Evolutionary conservation across 2,113 vertebrate species (phyloP), one percentile per base, ranked within the genome.

Genomic region (Machaerirhynchus nigripectus): DNA sequence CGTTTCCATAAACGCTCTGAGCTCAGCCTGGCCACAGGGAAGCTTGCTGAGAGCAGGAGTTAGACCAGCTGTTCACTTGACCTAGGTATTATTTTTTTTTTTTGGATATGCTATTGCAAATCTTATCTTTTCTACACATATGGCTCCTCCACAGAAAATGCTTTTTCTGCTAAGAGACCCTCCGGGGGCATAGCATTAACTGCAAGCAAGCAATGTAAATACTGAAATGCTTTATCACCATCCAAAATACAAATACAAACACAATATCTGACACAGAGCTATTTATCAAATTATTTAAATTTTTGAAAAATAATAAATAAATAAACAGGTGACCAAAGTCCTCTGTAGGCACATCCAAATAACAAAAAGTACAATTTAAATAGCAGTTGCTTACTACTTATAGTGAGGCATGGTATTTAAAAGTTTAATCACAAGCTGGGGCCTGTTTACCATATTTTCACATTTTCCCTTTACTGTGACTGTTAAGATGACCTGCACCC

Each of bases 41-140:
- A 92, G 22, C 76, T 81, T 56, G 13, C 42, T 11, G 44, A 68
- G 31, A 88, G 31, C 35, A 67, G 35, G 46, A 95, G 22, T 78
- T n/a, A 21, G 57, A 74, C 27, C 59, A 86, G 78, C 33, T 88
- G 61, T 18, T 91, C 47, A 4, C 69, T 74, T 94, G 82, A 93
- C 88, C 76, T 53, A 15, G 9, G 40, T 7, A 13, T 6, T 7
- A 13, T 6, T 5, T 53, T 22, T 47, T 55, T 69, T 61, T 61
- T 44, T 8, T 1, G 20, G 87, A 87, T 85, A 90, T 47, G 37
- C 73, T 87, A 81, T 79, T 90, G 69, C 67, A 91, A 93, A 87
- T 95, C 88, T 95, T 95, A 93, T 96, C 93, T 96, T 59, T 61
- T 53, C 76, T 40, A 84, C 53, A 82, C 92, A 96, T 93, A 94